phyloP scores from a whole-genome alignment of 2,797 vertebrate species.

The Nannoperca australis region DNA sequence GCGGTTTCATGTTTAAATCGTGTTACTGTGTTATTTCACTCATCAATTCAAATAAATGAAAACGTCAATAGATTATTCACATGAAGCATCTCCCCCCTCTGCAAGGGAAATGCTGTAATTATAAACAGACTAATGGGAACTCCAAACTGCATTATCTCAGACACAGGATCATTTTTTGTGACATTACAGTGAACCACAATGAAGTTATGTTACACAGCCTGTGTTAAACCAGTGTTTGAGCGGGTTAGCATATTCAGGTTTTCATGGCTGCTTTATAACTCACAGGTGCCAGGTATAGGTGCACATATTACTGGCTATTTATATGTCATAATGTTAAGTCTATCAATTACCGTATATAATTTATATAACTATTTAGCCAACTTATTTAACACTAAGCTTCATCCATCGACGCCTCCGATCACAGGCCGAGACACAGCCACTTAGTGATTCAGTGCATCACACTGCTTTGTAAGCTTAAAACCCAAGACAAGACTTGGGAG shows the following conservation, averaged over 20 bases:
- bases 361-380: neutral
- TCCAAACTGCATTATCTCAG: neutral
- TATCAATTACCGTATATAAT: neutral
- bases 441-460: neutral
- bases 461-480: slow-evolving; percentile 15
- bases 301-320: slow-evolving; percentile 4
- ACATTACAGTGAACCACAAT: neutral
- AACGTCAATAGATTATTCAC: slow-evolving; percentile 1
- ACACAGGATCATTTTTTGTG: neutral
- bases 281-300: neutral
- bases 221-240: slow-evolving; percentile 9
- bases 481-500: slow-evolving; percentile 6
- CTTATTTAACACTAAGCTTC: neutral
- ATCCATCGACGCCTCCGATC: neutral
- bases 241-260: neutral
- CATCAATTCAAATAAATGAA: neutral
- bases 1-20: neutral
- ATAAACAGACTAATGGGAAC: neutral
- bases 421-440: neutral
- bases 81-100: neutral
- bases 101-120: neutral
- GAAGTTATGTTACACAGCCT: neutral
- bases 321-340: neutral
- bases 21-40: neutral
- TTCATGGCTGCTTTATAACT: slow-evolving; percentile 6